A percentile compares a stretch with the other conserved stretches of the same genome.
phyloP scores from a whole-genome alignment of 2,888 invertebrate species.

The Omphaloscelis lunosa region DNA sequence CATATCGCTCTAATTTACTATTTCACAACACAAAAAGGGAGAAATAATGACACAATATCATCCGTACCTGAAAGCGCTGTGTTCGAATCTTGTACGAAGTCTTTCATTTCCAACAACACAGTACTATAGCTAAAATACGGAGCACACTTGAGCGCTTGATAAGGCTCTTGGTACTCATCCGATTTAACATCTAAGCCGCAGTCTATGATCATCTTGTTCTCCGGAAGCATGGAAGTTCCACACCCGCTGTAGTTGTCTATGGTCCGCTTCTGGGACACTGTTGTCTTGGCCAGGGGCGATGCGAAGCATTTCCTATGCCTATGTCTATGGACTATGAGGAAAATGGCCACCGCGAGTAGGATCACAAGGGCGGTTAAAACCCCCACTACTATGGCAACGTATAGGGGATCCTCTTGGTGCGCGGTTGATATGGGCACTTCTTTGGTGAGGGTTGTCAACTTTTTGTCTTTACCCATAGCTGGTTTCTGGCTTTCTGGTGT shows the following conservation, averaged over 20 bases:
- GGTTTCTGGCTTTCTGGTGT: slow-evolving; percentile 92
- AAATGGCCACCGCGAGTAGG: slow-evolving; percentile 93
- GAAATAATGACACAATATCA: background rate
- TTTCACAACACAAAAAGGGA: background rate
- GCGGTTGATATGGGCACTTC: slow-evolving; percentile 93
- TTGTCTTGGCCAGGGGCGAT: slow-evolving; percentile 91
- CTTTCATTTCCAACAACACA: slow-evolving; percentile 94
- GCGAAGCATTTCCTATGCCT: slow-evolving; percentile 94
- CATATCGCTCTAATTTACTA: too few species aligned
- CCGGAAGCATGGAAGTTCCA: slow-evolving; percentile 89
- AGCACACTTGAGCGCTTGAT: slow-evolving; percentile 94
- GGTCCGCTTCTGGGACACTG: slow-evolving; percentile 84
- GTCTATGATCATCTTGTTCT: slow-evolving; percentile 90
- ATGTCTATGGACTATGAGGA: slow-evolving; percentile 93
- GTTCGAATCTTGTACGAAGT: slow-evolving; percentile 90
- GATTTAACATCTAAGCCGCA: slow-evolving; percentile 92
- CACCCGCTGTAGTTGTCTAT: slow-evolving; percentile 91
- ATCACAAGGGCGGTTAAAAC: slow-evolving; percentile 94
- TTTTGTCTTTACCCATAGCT: slow-evolving; percentile 86
- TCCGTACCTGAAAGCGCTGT: slow-evolving; percentile 83
- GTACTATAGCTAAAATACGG: slow-evolving; percentile 95
- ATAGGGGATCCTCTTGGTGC: slow-evolving; percentile 93
- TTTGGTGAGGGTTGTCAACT: slow-evolving; percentile 84
- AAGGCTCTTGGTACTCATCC: slow-evolving; percentile 95
- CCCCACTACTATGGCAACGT: slow-evolving; percentile 95